Percentiles rank a stretch among this genome's conserved stretches.
Evolutionary conservation across 2,797 vertebrate species (phyloP).

Genomic region (Hyperoplus lanceolatus): DNA sequence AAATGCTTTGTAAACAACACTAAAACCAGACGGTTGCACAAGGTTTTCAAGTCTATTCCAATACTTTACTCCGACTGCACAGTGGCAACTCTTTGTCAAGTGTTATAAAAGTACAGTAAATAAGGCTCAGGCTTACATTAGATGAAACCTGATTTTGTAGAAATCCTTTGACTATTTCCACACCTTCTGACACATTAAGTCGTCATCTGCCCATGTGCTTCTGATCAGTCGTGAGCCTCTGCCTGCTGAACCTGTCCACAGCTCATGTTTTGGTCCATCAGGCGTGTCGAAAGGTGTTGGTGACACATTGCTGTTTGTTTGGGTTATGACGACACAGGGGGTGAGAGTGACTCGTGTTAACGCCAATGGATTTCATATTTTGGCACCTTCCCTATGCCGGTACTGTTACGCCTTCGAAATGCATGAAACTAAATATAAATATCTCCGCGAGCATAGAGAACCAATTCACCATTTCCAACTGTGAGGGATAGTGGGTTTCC

Average conservation of each 20-base stretch:
- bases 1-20: slow-evolving; percentile 29
- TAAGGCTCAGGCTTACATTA: background rate
- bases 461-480: slow-evolving; percentile 57
- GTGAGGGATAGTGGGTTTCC: slow-evolving; percentile 50
- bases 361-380: slow-evolving; percentile 35
- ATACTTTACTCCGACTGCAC: background rate
- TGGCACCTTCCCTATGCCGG: slow-evolving; percentile 41
- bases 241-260: slow-evolving; percentile 7
- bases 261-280: slow-evolving; percentile 33
- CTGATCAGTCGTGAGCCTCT: slow-evolving; percentile 36
- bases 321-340: slow-evolving; percentile 55
- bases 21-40: slow-evolving; percentile 6
- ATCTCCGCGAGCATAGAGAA: slow-evolving; percentile 43
- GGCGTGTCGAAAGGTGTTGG: slow-evolving; percentile 35
- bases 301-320: slow-evolving; percentile 65
- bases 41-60: background rate
- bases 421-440: slow-evolving; percentile 74
- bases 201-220: slow-evolving; percentile 31
- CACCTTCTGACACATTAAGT: slow-evolving; percentile 7
- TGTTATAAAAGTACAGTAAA: background rate
- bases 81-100: background rate
- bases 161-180: slow-evolving; percentile 3
- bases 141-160: slow-evolving; percentile 23
- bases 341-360: slow-evolving; percentile 44
- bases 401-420: slow-evolving; percentile 47